These are phyloP conservation scores for Gonatopus flavifemur DNA, from an alignment of 1,140 invertebrate species.

Conservation along the genomic window DNA sequence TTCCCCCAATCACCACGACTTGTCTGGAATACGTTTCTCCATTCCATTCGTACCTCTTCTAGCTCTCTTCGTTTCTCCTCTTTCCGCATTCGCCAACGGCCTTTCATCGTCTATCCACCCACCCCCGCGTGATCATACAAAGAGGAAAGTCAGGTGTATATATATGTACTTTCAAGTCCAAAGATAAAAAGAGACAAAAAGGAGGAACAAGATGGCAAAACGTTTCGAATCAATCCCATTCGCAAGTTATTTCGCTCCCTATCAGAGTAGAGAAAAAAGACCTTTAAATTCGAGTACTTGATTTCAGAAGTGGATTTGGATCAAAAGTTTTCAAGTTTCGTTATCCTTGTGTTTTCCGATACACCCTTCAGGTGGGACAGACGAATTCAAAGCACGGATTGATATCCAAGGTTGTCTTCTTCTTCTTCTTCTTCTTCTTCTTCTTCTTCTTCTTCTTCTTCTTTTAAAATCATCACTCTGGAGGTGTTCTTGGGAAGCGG, in stretches of 20 bases:
- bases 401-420: too few relatives aligned
- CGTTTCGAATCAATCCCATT: slow-evolving; percentile 30
- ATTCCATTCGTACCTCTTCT: slow-evolving; percentile 14
- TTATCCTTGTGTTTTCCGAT: background rate
- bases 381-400: too few relatives aligned
- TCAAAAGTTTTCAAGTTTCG: slow-evolving; percentile 3
- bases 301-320: background rate
- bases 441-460: too few relatives aligned
- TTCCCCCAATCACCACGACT: slow-evolving; percentile 52
- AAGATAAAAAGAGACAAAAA: too few relatives aligned
- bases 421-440: too few relatives aligned
- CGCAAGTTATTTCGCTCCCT: slow-evolving; percentile 16
- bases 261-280: slow-evolving; percentile 6
- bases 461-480: too few relatives aligned
- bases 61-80: slow-evolving; percentile 10
- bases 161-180: slow-evolving; percentile 5
- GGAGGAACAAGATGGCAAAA: slow-evolving; percentile 13
- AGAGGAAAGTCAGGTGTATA: background rate
- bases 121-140: background rate
- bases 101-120: slow-evolving; percentile 8
- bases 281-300: slow-evolving; percentile 1
- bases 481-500: too few relatives aligned
- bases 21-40: slow-evolving; percentile 42
- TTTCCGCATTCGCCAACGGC: slow-evolving; percentile 4
- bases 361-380: background rate